A percentile compares a stretch with the other conserved stretches of the same genome.
phyloP scores from a whole-genome alignment of 2,113 vertebrate species.

The Phrynosoma blainvillii region DNA sequence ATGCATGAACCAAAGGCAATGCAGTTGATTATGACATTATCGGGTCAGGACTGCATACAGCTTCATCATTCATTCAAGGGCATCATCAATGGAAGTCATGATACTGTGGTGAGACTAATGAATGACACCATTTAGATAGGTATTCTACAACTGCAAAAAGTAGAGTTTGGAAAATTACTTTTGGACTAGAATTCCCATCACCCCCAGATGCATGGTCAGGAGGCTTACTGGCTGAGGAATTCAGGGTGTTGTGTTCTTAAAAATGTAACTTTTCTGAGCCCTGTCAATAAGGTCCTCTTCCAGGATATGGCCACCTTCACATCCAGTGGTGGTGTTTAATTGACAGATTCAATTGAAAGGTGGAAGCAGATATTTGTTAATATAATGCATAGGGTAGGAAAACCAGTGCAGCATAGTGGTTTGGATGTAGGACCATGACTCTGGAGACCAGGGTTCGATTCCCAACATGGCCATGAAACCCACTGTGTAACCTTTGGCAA shows the following conservation, averaged over 20 bases:
- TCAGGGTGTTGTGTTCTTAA: too few relatives aligned
- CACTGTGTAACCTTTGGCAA: too few relatives aligned
- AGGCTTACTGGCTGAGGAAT: background rate
- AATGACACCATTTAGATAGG: constrained; percentile 47
- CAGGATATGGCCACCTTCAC: background rate
- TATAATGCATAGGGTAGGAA: too few relatives aligned
- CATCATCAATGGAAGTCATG: constrained; percentile 48
- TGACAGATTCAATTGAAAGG: too few relatives aligned
- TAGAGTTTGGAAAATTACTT: background rate
- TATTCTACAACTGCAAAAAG: too few relatives aligned
- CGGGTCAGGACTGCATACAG: background rate
- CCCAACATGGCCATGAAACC: too few relatives aligned
- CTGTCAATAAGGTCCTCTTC: background rate
- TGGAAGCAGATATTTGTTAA: constrained; percentile 50
- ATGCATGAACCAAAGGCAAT: background rate
- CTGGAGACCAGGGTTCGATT: too few relatives aligned
- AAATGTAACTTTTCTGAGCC: background rate
- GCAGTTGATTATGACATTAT: background rate
- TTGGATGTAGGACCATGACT: too few relatives aligned
- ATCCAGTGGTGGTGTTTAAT: background rate
- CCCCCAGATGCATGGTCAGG: too few relatives aligned
- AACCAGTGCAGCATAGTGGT: too few relatives aligned
- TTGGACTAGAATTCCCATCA: background rate
- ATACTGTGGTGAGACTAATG: constrained; percentile 64
- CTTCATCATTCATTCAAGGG: background rate